Conservation (phyloP, 2,113 vertebrate genomes). For the Gadus macrocephalus region DNA sequence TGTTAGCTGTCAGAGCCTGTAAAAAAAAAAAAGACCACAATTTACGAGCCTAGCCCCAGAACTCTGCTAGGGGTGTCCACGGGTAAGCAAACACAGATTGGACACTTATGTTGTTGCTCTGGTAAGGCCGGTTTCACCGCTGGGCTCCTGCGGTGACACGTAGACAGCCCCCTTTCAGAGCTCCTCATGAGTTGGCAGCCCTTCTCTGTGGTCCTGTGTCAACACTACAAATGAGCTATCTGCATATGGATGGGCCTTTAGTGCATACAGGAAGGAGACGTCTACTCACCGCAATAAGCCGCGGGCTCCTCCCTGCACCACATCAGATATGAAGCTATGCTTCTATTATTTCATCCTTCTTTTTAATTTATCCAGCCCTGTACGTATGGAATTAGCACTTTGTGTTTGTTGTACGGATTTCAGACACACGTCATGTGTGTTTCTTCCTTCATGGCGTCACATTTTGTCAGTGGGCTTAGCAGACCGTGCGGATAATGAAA, state of each 20-base stretch:
- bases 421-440: no score
- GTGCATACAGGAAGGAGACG: slow-evolving; percentile 61
- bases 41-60: slow-evolving; percentile 70
- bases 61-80: slow-evolving; percentile 59
- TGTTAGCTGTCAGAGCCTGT: slow-evolving; percentile 70
- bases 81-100: slow-evolving; percentile 80
- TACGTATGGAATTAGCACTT: background rate
- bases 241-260: slow-evolving; percentile 61
- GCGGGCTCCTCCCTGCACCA: slow-evolving; percentile 24
- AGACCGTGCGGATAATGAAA: slow-evolving; percentile 50
- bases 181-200: slow-evolving; percentile 51
- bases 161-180: slow-evolving; percentile 53
- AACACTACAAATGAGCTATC: slow-evolving; percentile 67
- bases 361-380: background rate
- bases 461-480: slow-evolving; percentile 26
- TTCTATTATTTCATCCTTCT: slow-evolving; percentile 44
- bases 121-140: slow-evolving; percentile 52
- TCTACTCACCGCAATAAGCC: slow-evolving; percentile 26
- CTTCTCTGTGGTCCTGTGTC: slow-evolving; percentile 57
- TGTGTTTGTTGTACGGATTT: background rate
- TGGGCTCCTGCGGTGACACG: slow-evolving; percentile 61
- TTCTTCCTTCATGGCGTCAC: background rate
- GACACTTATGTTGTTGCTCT: slow-evolving; percentile 61
- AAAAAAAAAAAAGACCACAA: slow-evolving; percentile 57
- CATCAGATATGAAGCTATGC: slow-evolving; percentile 29